Evolutionary conservation across 2,797 vertebrate genomes (phyloP).

Genomic region (Smutsia gigantea): DNA sequence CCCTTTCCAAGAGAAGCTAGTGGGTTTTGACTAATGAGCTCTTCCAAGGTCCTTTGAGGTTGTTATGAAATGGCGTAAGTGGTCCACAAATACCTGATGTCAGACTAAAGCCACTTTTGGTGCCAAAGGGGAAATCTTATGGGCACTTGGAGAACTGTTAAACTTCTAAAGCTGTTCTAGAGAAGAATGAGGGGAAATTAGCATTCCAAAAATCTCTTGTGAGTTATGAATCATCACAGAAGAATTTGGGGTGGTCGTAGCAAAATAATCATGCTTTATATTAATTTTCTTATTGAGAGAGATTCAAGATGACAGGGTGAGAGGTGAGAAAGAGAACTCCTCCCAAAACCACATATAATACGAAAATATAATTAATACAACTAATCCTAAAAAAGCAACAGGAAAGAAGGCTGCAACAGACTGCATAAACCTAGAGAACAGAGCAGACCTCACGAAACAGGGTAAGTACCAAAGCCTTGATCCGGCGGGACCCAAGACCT

Average conservation of each 20-base stretch:
- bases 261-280: background rate
- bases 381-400: no score
- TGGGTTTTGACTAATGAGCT: background rate
- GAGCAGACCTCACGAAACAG: no score
- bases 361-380: no score
- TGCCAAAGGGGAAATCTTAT: background rate
- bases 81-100: background rate
- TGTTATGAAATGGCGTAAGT: background rate
- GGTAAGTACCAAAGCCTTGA: no score
- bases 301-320: no score
- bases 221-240: background rate
- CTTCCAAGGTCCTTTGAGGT: background rate
- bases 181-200: background rate
- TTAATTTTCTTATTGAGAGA: background rate
- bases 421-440: no score
- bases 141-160: background rate
- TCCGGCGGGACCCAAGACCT: no score
- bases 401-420: no score
- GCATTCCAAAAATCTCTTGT: background rate
- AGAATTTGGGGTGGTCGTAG: background rate
- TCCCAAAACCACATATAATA: no score
- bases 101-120: slow-evolving; percentile 26
- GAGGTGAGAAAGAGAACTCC: no score
- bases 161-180: background rate
- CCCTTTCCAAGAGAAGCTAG: background rate